Conservation (phyloP, 2,113 vertebrate species). For the Dasyurus viverrinus region DNA sequence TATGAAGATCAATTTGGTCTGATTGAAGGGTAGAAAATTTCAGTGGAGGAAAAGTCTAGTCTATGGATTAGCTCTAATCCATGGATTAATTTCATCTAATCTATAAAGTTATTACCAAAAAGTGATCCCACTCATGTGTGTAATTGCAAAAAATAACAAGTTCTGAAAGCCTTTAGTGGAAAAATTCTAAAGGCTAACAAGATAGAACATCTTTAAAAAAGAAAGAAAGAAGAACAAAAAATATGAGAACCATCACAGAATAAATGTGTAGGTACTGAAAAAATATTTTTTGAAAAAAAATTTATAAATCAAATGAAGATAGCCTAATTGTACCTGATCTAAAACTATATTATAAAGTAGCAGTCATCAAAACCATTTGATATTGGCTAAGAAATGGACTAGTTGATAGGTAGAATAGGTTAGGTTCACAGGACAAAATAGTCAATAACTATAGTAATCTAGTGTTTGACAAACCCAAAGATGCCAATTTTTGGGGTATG, state of each 20-base stretch:
- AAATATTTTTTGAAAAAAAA: neutral
- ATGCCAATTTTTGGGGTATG: too few relatives aligned
- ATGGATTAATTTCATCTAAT: neutral
- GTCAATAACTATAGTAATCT: too few relatives aligned
- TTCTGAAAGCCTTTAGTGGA: conserved; percentile 6
- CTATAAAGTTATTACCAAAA: neutral
- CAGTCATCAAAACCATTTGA: too few relatives aligned
- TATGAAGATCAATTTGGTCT: neutral
- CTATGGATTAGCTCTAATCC: neutral
- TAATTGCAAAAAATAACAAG: neutral
- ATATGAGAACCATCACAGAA: neutral
- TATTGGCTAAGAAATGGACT: too few relatives aligned
- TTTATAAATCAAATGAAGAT: neutral
- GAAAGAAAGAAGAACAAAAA: neutral
- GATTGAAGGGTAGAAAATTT: neutral
- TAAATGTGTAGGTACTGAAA: neutral
- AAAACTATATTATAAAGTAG: too few relatives aligned
- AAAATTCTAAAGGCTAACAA: neutral
- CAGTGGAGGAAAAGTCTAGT: neutral
- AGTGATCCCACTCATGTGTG: neutral
- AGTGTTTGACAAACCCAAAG: too few relatives aligned
- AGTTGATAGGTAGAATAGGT: too few relatives aligned
- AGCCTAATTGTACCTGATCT: too few relatives aligned
- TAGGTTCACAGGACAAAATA: too few relatives aligned
- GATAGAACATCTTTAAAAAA: neutral